Evolutionary conservation across 2,888 invertebrate species (phyloP), one percentile per base, ranked within the genome.

Genomic region (Amiota communis): DNA sequence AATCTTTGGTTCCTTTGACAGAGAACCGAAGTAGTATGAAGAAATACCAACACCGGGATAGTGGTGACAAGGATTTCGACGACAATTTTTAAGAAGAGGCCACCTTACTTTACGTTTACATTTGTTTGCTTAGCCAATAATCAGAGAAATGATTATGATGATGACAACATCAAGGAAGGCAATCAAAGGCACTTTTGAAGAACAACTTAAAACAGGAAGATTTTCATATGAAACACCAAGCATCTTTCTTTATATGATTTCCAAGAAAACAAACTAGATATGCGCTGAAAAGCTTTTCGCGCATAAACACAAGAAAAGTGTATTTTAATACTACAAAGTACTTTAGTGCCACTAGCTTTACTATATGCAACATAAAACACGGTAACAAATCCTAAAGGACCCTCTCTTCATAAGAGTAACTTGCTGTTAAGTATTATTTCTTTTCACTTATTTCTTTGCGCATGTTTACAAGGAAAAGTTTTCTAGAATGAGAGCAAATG

Each of bases 381-480:
- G 64, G 47, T 57, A 20, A 70, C 47, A 65, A 72, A 65, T 36
- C 48, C 56, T 80, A 61, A 77, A 84, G 85, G 67, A 68, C 67
- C 36, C 36, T 36, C 36, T 36, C 36, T 53, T 77, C 76, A 77
- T 77, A 78, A 72, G 72, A 63, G 46, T 63, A 71, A 63, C 84
- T n/a, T 84, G 36, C 36, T 36, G 83, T 81, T 86, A 86, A 86
- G 83, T 86, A 83, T 85, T 79, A 81, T 83, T 84, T 83, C 83
- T 81, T 83, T 86, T 86, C 79, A 84, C 76, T 74, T 83, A 83
- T 83, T 83, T 83, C 63, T 36, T 36, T 36, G 36, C 36, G 36
- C 36, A 36, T 36, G 36, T 36, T 36, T 36, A 36, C 36, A 36
- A 36, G 36, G 36, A 36, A 36, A 36, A 36, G 36, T 36, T 36